A percentile compares a stretch with the other conserved stretches of the same genome.
These are phyloP conservation scores for Abrostola tripartita DNA, from an alignment of 2,888 invertebrate genomes.

Conservation along the genomic window DNA sequence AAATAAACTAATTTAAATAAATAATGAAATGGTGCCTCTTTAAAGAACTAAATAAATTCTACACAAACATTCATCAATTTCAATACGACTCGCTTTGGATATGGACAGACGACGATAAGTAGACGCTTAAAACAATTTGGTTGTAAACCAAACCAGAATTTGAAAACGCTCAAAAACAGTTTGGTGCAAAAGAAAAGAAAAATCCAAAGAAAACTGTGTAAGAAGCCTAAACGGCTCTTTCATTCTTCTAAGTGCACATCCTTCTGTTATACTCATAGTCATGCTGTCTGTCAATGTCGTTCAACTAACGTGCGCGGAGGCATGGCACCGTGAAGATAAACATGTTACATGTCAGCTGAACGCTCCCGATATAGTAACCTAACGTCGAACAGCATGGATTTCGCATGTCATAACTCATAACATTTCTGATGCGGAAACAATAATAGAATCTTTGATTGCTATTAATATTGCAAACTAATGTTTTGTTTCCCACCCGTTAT, in stretches of 20 bases:
- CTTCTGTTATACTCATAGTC: slow-evolving; percentile 30
- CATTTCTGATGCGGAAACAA: slow-evolving; percentile 33
- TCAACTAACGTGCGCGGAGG: slow-evolving; percentile 39
- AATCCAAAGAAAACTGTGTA: background rate
- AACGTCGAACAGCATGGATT: slow-evolving; percentile 34
- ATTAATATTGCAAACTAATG: background rate
- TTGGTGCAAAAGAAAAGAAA: background rate
- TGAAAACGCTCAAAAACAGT: background rate
- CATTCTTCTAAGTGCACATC: slow-evolving; percentile 2
- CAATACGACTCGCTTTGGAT: too few species aligned
- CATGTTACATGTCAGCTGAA: slow-evolving; percentile 56
- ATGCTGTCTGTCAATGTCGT: slow-evolving; percentile 43
- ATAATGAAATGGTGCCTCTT: too few species aligned
- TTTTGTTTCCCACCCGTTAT: background rate
- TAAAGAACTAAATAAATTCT: too few species aligned
- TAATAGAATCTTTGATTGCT: slow-evolving; percentile 16
- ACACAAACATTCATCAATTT: too few species aligned
- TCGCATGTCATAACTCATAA: slow-evolving; percentile 28
- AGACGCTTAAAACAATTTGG: too few species aligned
- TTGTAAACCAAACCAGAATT: too few species aligned
- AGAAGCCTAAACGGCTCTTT: background rate
- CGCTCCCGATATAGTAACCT: slow-evolving; percentile 39
- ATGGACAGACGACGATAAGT: too few species aligned
- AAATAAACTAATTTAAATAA: too few species aligned
- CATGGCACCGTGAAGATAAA: slow-evolving; percentile 58